phyloP scores from a whole-genome alignment of 2,113 vertebrate species.

The Isurus oxyrinchus region DNA sequence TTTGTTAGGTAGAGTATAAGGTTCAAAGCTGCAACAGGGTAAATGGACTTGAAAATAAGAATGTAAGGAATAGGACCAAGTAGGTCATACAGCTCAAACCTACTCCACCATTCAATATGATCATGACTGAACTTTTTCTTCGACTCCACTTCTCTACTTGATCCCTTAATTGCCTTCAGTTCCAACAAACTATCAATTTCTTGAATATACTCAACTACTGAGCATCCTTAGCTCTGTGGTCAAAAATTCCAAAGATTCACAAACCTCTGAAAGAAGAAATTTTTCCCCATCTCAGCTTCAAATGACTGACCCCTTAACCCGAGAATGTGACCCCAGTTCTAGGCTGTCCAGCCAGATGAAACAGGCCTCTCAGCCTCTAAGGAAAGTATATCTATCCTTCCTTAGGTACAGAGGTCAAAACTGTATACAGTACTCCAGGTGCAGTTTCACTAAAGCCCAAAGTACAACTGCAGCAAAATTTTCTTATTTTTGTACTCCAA shows the following conservation, averaged over 20 bases:
- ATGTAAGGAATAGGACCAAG: background rate
- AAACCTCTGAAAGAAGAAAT: background rate
- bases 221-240: background rate
- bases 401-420: too few relatives aligned
- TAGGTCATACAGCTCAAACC: background rate
- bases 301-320: background rate
- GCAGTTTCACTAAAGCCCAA: background rate
- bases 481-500: too few relatives aligned
- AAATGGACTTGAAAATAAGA: background rate
- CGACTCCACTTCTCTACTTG: background rate
- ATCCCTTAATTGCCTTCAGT: too few relatives aligned
- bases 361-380: background rate
- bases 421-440: too few relatives aligned
- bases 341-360: background rate
- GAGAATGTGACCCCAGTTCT: background rate
- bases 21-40: background rate
- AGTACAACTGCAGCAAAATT: too few relatives aligned
- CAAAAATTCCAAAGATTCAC: background rate
- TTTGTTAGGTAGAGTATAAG: background rate
- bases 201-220: background rate
- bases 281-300: background rate
- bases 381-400: background rate
- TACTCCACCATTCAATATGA: background rate
- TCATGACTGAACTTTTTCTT: background rate
- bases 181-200: background rate